Percentiles rank a stretch among this genome's conserved stretches.
phyloP scores from a whole-genome alignment of 1,140 invertebrate genomes.

The Heliconius melpomene region DNA sequence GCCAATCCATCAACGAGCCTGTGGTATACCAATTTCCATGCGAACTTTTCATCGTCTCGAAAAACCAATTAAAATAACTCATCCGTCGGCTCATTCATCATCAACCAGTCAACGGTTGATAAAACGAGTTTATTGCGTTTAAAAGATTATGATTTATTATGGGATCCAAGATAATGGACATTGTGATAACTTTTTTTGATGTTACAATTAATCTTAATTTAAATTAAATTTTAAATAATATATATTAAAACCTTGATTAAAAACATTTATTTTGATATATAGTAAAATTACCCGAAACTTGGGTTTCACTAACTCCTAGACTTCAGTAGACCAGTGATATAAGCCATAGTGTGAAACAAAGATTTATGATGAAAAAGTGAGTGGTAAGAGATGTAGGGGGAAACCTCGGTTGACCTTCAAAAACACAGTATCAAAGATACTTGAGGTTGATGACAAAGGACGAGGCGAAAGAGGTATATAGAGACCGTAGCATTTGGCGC shows the following conservation, averaged over 20 bases:
- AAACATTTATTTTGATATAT: not conserved
- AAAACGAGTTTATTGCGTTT: conserved; percentile 32
- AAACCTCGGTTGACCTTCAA: no score
- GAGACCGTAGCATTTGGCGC: no score
- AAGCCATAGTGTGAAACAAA: not conserved
- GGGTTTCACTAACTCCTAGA: no score
- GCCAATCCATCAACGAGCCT: conserved; percentile 39
- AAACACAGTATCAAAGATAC: no score
- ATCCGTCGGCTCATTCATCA: conserved; percentile 32
- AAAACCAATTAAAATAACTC: conserved; percentile 39
- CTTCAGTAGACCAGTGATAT: not conserved
- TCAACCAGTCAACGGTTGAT: conserved; percentile 22
- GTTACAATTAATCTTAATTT: conserved; percentile 1
- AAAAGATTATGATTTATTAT: conserved; percentile 32
- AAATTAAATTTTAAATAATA: not conserved
- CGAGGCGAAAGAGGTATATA: no score
- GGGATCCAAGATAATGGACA: conserved; percentile 17
- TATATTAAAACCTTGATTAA: not conserved
- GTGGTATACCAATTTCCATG: conserved; percentile 32
- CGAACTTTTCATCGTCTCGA: conserved; percentile 37
- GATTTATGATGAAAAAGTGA: no score
- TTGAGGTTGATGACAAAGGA: no score
- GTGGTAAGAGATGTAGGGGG: no score
- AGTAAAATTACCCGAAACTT: no score
- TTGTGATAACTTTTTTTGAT: conserved; percentile 9